Conservation (phyloP, 1,140 invertebrate genomes). For the Drosophila chauvacae region DNA sequence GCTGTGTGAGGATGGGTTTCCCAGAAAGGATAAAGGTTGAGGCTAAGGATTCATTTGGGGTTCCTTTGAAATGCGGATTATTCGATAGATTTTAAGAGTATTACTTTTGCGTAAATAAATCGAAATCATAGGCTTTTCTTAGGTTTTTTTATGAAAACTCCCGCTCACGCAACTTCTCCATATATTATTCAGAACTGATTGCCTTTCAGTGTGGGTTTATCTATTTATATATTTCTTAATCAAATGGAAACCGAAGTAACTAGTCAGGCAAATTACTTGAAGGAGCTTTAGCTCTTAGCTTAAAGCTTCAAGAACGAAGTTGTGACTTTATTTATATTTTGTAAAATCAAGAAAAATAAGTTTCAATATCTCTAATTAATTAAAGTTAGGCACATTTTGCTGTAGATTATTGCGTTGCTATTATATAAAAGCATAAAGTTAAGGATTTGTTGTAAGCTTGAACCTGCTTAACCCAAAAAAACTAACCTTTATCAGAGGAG, state of each 20-base stretch:
- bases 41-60: neutral
- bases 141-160: neutral
- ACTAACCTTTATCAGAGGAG: no score
- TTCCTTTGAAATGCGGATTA: constrained; percentile 9
- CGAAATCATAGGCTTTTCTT: neutral
- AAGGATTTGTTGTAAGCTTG: no score
- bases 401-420: no score
- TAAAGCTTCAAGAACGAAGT: constrained; percentile 19
- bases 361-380: no score
- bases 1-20: constrained; percentile 46
- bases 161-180: neutral
- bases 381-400: no score
- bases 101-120: neutral
- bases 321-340: neutral
- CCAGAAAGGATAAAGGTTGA: neutral
- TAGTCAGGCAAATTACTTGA: neutral
- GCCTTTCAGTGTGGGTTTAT: constrained; percentile 12
- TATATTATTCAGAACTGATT: constrained; percentile 36
- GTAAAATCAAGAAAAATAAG: no score
- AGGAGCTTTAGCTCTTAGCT: constrained; percentile 25
- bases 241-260: neutral
- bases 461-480: no score
- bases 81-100: constrained; percentile 1
- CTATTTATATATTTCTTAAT: constrained; percentile 34
- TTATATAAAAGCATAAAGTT: no score